Conservation (phyloP, 30 jellyfish, hydroid and myxozoan species). For the Mastigias papua region DNA sequence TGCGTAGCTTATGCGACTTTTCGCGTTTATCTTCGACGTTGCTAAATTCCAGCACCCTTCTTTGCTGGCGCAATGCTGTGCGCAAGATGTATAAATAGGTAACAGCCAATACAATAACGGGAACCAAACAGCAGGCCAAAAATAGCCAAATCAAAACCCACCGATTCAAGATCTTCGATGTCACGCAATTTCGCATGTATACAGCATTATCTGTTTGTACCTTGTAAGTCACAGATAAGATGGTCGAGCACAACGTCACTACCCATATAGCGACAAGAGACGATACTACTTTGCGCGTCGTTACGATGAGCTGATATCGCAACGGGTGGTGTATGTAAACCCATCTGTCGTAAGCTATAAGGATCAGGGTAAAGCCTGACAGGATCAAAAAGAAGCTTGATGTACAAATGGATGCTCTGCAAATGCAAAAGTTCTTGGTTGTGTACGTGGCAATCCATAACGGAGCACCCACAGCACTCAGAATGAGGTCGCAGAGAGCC, state of each 20-base stretch:
- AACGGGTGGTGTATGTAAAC: constrained; percentile 42
- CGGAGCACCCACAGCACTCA: constrained; percentile 40
- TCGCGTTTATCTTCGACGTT: too few relatives aligned
- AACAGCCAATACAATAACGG: constrained; percentile 1
- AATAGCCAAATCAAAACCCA: constrained; percentile 19
- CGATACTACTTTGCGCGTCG: constrained; percentile 28
- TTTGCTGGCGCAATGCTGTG: too few relatives aligned
- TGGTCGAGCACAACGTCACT: neutral
- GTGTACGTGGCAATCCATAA: constrained; percentile 63
- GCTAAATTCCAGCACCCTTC: too few relatives aligned
- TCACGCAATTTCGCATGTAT: constrained; percentile 4
- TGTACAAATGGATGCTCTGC: constrained; percentile 28
- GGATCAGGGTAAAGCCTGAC: constrained; percentile 21
- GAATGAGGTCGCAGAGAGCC: constrained; percentile 31
- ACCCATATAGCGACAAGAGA: constrained; percentile 29
- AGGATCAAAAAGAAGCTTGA: constrained; percentile 11
- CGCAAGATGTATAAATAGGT: constrained; percentile 34
- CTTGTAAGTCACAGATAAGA: neutral
- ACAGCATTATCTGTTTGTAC: constrained; percentile 1
- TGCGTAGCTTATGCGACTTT: too few relatives aligned
- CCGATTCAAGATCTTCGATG: constrained; percentile 16
- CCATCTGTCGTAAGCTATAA: constrained; percentile 62
- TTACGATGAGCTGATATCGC: constrained; percentile 8
- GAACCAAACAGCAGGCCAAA: constrained; percentile 1
- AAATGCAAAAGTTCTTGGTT: constrained; percentile 5